Base-by-base conservation (phyloP, 2,113 vertebrate species). In the Brienomyrus brachyistius region DNA sequence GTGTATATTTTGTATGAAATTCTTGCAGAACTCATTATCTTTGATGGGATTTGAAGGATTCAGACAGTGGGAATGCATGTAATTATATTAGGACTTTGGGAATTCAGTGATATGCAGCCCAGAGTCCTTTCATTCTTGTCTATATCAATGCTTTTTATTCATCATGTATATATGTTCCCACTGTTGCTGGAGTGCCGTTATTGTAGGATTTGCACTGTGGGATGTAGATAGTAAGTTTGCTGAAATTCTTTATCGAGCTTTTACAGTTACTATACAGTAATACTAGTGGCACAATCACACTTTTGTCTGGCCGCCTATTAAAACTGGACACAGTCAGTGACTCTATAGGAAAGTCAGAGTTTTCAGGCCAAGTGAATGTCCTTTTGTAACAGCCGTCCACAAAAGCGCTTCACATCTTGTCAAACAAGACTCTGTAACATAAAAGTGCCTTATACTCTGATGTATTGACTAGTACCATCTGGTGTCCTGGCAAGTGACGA, bases 361-460 rank as follows among this genome's bases (percentile, higher is more conserved):
- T 92, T 92, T 91, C 54, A 84, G 89, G 4, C 91, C 74, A 88
- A 88, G 84, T 95, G 91, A 95, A 94, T 95, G 94, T 94, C 94
- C 92, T 94, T 94, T 92, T 95, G 94, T 95, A 82, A 91, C n/a
- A 11, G 70, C 74, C 45, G 48, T 66, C 89, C 89, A 95, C 94
- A 95, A 95, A 93, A 93, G 94, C 91, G 82, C 92, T 93, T 92
- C 93, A 95, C 93, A 95, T 93, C 92, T 91, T 89, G 91, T 91
- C 91, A 66, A 90, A 93, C 92, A 93, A 91, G 91, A 43, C 90
- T 43, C 90, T 92, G 92, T 90, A 93, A 89, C 94, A 94, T 93
- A 89, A 92, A 91, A 93, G 91, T 91, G 90, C 92, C 91, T 94
- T 94, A 92, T 94, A 91, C 88, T 90, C 91, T 88, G 91, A 94